Percentiles rank a stretch among this genome's conserved stretches.
These are phyloP conservation scores for Phallusia fumigata DNA, from an alignment of 23 tunicate species.

Conservation along the genomic window DNA sequence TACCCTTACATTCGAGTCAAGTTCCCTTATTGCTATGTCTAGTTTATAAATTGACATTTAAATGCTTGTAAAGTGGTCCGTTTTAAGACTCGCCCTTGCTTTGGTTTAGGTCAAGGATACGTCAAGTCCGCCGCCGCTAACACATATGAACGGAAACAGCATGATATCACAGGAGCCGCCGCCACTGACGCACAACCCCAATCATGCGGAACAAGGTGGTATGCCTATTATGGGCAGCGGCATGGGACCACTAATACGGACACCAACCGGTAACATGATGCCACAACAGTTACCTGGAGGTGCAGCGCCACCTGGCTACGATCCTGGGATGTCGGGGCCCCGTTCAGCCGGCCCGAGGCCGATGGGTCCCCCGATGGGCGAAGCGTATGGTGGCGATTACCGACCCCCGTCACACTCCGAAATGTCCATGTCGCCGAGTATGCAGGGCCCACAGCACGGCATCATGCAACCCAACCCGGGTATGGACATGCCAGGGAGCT, in stretches of 20 bases:
- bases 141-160: slow-evolving; percentile 52
- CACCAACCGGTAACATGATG: slow-evolving; percentile 23
- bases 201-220: slow-evolving; percentile 29
- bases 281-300: slow-evolving; percentile 16
- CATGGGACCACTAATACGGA: background rate
- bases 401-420: slow-evolving; percentile 61
- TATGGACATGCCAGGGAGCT: slow-evolving; percentile 52
- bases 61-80: no score
- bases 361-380: slow-evolving; percentile 43
- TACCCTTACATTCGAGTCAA: background rate
- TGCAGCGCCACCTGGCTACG: slow-evolving; percentile 59
- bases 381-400: slow-evolving; percentile 24
- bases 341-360: slow-evolving; percentile 49
- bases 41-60: background rate
- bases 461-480: slow-evolving; percentile 32
- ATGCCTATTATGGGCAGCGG: background rate
- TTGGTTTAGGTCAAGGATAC: slow-evolving; percentile 83
- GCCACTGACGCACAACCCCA: slow-evolving; percentile 45
- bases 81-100: no score
- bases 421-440: slow-evolving; percentile 53
- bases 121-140: slow-evolving; percentile 71
- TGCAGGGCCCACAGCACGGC: slow-evolving; percentile 20
- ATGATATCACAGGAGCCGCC: slow-evolving; percentile 68
- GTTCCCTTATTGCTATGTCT: background rate
- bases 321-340: slow-evolving; percentile 33